phyloP scores from a whole-genome alignment of 2,888 invertebrate genomes.

The Diarsia brunnea region DNA sequence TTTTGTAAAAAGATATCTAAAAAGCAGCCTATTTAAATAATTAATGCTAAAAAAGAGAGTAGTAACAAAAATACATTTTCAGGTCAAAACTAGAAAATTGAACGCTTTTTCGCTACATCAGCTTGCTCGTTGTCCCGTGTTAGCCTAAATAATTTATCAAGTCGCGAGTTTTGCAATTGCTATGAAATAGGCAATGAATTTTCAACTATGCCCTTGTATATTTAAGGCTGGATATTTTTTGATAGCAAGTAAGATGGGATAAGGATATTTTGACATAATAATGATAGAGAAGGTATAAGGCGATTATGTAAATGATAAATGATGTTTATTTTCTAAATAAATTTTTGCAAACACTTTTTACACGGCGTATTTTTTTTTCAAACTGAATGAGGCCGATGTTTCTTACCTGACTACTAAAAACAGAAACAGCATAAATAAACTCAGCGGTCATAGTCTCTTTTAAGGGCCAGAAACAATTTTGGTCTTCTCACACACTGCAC shows the following conservation, averaged over 20 bases:
- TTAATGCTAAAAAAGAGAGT: background rate
- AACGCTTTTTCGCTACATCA: constrained; percentile 6
- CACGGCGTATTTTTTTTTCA: no score
- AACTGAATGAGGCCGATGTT: no score
- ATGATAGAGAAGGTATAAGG: background rate
- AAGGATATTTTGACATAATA: background rate
- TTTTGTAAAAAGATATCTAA: background rate
- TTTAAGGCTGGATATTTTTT: constrained; percentile 9
- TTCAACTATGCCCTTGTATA: constrained; percentile 28
- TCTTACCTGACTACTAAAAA: no score
- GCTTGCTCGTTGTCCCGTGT: constrained; percentile 11
- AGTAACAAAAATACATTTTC: background rate
- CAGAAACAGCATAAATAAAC: no score
- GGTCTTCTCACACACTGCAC: no score
- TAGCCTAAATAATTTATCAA: constrained; percentile 22
- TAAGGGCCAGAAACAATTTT: no score
- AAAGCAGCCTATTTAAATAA: background rate
- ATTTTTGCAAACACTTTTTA: no score
- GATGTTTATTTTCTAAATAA: no score
- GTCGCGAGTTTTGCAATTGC: constrained; percentile 23
- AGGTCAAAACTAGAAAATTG: constrained; percentile 13
- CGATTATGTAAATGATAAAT: background rate
- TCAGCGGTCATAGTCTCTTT: no score
- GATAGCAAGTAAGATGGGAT: background rate
- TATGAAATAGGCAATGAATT: constrained; percentile 36